Conservation (phyloP, 1,140 invertebrate genomes). For the Drosophila pachea region DNA sequence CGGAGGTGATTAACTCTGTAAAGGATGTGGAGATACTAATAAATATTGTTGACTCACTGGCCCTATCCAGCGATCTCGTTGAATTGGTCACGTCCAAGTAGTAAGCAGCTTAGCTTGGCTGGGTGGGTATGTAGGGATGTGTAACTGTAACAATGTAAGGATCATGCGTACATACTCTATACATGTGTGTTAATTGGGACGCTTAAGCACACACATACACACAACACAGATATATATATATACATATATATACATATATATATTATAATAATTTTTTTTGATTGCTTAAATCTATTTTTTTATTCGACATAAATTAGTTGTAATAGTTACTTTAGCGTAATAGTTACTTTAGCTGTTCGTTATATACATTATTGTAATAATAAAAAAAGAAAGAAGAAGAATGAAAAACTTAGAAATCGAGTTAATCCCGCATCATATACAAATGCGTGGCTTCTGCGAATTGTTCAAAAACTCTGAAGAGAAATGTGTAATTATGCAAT, state of each 20-base stretch:
- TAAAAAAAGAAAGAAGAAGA: slow-evolving; percentile 1
- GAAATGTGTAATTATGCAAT: slow-evolving; percentile 32
- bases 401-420: background rate
- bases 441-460: slow-evolving; percentile 5
- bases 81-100: slow-evolving; percentile 65
- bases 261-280: slow-evolving; percentile 40
- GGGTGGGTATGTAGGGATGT: slow-evolving; percentile 12
- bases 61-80: slow-evolving; percentile 59
- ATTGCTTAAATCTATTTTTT: slow-evolving; percentile 47
- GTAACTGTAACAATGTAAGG: slow-evolving; percentile 1
- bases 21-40: slow-evolving; percentile 74
- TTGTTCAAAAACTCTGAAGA: slow-evolving; percentile 1
- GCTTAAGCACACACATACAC: background rate
- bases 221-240: slow-evolving; percentile 9
- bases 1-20: slow-evolving; percentile 45
- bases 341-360: slow-evolving; percentile 56
- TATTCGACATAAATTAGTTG: slow-evolving; percentile 67
- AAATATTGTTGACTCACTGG: slow-evolving; percentile 67
- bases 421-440: slow-evolving; percentile 17
- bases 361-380: slow-evolving; percentile 36
- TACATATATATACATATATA: slow-evolving; percentile 3
- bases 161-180: slow-evolving; percentile 8
- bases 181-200: background rate
- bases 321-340: slow-evolving; percentile 69
- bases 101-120: background rate